Conservation (phyloP, 1,140 invertebrate species). For the Drosophila paulistorum region DNA sequence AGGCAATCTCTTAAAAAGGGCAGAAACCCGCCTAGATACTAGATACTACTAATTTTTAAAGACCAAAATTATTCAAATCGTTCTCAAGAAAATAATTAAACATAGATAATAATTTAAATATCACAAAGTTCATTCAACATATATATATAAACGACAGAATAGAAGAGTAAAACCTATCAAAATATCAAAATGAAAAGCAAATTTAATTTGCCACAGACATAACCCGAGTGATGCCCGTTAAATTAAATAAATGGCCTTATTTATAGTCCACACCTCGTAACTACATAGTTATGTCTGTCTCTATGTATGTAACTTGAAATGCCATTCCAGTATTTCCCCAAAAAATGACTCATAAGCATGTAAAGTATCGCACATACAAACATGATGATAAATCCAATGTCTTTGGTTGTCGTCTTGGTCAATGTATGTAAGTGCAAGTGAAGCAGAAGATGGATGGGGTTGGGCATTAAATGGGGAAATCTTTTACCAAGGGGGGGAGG, state of each 20-base stretch:
- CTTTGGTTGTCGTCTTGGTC: background rate
- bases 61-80: too few relatives aligned
- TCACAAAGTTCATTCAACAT: too few relatives aligned
- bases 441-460: slow-evolving; percentile 25
- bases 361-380: slow-evolving; percentile 17
- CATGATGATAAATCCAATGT: slow-evolving; percentile 3
- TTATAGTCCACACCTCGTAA: background rate
- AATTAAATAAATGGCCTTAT: background rate
- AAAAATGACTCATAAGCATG: slow-evolving; percentile 27
- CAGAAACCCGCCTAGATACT: too few relatives aligned
- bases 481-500: background rate
- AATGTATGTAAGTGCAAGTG: slow-evolving; percentile 10
- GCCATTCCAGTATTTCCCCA: slow-evolving; percentile 15
- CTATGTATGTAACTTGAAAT: background rate
- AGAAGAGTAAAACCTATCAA: too few relatives aligned
- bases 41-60: too few relatives aligned
- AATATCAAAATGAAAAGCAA: too few relatives aligned
- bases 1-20: too few relatives aligned
- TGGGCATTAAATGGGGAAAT: background rate
- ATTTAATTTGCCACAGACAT: too few relatives aligned
- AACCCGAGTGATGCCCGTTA: too few relatives aligned
- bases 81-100: too few relatives aligned
- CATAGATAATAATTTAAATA: too few relatives aligned
- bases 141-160: too few relatives aligned
- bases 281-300: background rate